Evolutionary conservation across 2,888 invertebrate genomes (phyloP).

Genomic region (Cataglyphis livida): DNA sequence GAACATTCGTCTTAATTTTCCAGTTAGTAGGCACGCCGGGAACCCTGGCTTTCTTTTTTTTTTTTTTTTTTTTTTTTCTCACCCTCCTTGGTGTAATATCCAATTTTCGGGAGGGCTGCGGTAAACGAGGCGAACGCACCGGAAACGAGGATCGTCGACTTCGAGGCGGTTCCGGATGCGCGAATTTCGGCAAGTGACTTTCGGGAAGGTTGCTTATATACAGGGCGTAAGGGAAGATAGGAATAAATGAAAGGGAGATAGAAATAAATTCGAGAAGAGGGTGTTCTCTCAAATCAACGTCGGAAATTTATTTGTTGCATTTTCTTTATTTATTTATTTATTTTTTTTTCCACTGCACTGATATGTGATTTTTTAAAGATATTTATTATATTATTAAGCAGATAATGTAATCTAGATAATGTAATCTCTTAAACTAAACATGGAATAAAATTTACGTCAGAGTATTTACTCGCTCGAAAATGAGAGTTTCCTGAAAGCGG

Average conservation of each 20-base stretch:
- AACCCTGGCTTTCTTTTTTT: conserved; percentile 20
- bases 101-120: conserved; percentile 64
- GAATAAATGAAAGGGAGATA: not conserved
- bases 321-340: not conserved
- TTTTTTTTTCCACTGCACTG: not conserved
- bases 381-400: not conserved
- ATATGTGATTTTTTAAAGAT: not conserved
- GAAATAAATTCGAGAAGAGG: not conserved
- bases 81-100: conserved; percentile 57
- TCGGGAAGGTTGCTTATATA: not conserved
- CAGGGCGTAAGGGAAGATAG: not conserved
- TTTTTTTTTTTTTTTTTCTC: conserved; percentile 7
- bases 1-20: conserved; percentile 71
- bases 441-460: not conserved
- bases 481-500: not conserved
- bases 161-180: conserved; percentile 24
- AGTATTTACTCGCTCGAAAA: not conserved
- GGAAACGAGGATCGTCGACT: conserved; percentile 48
- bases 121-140: conserved; percentile 53
- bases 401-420: not conserved
- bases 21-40: conserved; percentile 59
- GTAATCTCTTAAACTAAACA: not conserved
- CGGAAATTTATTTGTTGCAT: not conserved
- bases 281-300: not conserved
- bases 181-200: not conserved